phyloP scores from a whole-genome alignment of 2,797 vertebrate species.

The Philypnodon macrostomus region DNA sequence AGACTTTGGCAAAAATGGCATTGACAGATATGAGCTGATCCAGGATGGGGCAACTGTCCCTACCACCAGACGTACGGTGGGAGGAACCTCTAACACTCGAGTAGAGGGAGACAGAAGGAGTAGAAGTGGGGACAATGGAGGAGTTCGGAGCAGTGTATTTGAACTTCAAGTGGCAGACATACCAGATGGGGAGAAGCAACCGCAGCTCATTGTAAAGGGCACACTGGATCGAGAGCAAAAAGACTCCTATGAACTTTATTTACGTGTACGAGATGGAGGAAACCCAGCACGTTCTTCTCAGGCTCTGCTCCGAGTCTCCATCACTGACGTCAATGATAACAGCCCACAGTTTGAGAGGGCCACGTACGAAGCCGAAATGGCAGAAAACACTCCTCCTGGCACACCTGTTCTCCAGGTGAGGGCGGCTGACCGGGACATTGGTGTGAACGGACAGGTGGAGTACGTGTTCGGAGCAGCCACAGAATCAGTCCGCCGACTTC shows the following conservation, averaged over 20 bases:
- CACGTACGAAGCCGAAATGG: conserved; percentile 91
- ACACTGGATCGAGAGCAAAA: conserved; percentile 89
- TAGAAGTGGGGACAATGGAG: conserved; percentile 64
- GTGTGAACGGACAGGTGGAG: conserved; percentile 95
- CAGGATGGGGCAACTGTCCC: conserved; percentile 81
- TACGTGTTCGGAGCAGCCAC: conserved; percentile 93
- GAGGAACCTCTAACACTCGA: conserved; percentile 63
- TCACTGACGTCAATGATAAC: conserved; percentile 97
- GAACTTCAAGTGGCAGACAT: conserved; percentile 95
- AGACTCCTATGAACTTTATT: conserved; percentile 92
- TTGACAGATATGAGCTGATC: conserved; percentile 92
- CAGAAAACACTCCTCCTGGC: conserved; percentile 91
- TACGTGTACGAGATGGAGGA: conserved; percentile 91
- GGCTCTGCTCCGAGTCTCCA: conserved; percentile 91
- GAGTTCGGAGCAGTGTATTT: conserved; percentile 85
- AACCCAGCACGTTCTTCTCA: conserved; percentile 90
- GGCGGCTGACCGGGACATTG: conserved; percentile 89
- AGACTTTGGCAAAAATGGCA: conserved; percentile 94
- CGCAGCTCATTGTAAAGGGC: conserved; percentile 95
- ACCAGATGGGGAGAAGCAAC: conserved; percentile 94
- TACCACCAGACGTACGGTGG: conserved; percentile 59
- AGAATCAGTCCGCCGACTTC: conserved; percentile 85
- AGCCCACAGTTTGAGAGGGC: conserved; percentile 92
- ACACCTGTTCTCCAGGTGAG: conserved; percentile 93
- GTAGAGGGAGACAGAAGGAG: conserved; percentile 72